phyloP scores from a whole-genome alignment of 2,888 invertebrate species.

The Podotricha telesiphe region DNA sequence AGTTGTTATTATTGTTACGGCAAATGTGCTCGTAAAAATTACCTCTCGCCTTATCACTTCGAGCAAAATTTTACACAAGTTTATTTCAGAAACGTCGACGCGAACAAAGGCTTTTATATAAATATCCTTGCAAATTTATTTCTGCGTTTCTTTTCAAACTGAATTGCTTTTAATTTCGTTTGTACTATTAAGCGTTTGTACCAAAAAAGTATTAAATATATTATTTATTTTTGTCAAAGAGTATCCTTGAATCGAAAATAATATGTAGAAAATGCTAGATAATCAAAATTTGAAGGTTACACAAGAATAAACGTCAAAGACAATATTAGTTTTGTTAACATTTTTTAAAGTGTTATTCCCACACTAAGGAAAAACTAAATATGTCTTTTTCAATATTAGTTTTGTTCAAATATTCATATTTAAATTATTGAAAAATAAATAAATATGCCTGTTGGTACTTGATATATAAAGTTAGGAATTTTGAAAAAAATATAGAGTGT shows the following conservation, averaged over 20 bases:
- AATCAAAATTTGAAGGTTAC: no score
- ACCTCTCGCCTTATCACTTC: conserved; percentile 64
- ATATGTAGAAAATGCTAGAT: neutral
- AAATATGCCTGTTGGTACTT: no score
- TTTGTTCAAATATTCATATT: no score
- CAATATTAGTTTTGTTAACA: no score
- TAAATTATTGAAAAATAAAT: neutral
- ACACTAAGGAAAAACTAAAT: no score
- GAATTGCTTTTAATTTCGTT: conserved; percentile 32
- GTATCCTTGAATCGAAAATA: neutral
- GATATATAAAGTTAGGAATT: no score
- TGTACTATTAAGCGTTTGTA: conserved; percentile 4
- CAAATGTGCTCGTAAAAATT: conserved; percentile 73
- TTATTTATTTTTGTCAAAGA: neutral
- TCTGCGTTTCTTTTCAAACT: conserved; percentile 32
- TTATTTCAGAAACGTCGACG: conserved; percentile 43
- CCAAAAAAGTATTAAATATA: neutral
- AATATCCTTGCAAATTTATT: conserved; percentile 39
- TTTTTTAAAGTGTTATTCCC: no score
- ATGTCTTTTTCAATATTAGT: no score
- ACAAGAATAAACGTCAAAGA: no score
- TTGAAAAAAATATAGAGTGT: no score
- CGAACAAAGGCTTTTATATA: conserved; percentile 41
- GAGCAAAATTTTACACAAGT: conserved; percentile 53
- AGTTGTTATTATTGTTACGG: conserved; percentile 78